Conservation (phyloP, 2,888 invertebrate genomes). For the Allophyes oxyacanthae region DNA sequence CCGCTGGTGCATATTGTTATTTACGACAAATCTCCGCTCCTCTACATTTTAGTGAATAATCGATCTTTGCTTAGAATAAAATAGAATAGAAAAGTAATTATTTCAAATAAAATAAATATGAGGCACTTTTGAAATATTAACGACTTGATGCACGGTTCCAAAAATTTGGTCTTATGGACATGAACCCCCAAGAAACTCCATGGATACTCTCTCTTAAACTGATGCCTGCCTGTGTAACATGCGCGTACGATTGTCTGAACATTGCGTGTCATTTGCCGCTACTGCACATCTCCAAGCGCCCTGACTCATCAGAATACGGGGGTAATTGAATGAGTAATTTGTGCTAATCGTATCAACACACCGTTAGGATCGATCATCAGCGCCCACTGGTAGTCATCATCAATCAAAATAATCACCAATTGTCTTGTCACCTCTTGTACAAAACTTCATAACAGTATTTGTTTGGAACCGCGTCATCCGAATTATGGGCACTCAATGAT, state of each 20-base stretch:
- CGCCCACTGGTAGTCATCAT: slow-evolving; percentile 67
- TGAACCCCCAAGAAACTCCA: no score
- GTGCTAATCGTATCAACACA: slow-evolving; percentile 49
- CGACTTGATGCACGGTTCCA: no score
- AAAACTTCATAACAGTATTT: slow-evolving; percentile 49
- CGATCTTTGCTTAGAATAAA: no score
- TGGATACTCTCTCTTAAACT: background rate
- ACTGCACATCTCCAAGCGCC: slow-evolving; percentile 8
- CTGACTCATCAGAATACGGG: slow-evolving; percentile 39
- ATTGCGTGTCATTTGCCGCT: slow-evolving; percentile 24
- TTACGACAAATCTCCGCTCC: no score
- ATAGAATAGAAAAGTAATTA: no score
- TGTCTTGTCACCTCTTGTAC: slow-evolving; percentile 69
- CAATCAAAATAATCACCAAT: slow-evolving; percentile 81
- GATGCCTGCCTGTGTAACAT: background rate
- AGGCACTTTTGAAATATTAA: no score
- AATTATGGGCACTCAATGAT: slow-evolving; percentile 40
- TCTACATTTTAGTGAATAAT: no score
- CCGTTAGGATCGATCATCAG: slow-evolving; percentile 65
- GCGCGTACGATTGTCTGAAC: background rate
- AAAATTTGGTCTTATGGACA: no score
- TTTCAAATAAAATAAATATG: no score
- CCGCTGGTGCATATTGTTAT: no score
- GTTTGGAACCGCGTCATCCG: slow-evolving; percentile 35
- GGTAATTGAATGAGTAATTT: slow-evolving; percentile 54